A percentile compares a stretch with the other conserved stretches of the same genome.
Conservation (phyloP, 2,888 invertebrate species). For the Torymus aiolomorphi region DNA sequence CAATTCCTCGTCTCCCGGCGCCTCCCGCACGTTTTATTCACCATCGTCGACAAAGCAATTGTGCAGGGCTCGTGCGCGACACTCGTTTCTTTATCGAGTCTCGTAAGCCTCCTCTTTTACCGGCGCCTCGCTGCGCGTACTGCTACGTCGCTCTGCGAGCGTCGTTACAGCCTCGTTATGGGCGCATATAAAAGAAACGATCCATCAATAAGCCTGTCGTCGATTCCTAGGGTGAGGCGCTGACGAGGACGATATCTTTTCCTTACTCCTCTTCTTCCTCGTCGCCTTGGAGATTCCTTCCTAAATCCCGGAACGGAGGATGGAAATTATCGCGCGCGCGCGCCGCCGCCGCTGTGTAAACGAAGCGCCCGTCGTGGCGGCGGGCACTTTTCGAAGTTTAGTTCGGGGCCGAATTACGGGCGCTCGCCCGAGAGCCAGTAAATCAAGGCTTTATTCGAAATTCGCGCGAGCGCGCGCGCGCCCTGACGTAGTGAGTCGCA, state of each 20-base stretch:
- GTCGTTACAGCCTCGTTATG: constrained; percentile 51
- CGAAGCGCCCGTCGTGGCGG: constrained; percentile 14
- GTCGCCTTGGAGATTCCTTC: constrained; percentile 28
- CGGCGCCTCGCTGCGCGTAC: neutral
- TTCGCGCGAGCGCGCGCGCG: constrained; percentile 21
- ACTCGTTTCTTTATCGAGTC: constrained; percentile 43
- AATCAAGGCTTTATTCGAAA: constrained; percentile 60
- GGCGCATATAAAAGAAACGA: constrained; percentile 59
- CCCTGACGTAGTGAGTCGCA: constrained; percentile 46
- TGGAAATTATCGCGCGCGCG: constrained; percentile 61
- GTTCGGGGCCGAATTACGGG: constrained; percentile 57
- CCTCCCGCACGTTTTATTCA: constrained; percentile 33
- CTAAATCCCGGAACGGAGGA: constrained; percentile 49
- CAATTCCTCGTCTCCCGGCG: neutral
- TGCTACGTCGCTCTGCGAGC: constrained; percentile 7
- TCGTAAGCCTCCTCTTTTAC: constrained; percentile 46
- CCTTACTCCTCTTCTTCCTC: constrained; percentile 3
- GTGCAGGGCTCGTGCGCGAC: constrained; percentile 32
- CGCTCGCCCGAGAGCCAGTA: constrained; percentile 50
- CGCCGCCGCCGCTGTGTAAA: constrained; percentile 15
- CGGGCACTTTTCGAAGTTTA: constrained; percentile 58
- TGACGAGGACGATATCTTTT: constrained; percentile 26
- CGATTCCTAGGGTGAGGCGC: constrained; percentile 36
- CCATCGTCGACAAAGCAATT: constrained; percentile 51
- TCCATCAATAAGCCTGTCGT: constrained; percentile 59